Base-by-base conservation (phyloP, 2,797 vertebrate genomes). In the Lagorchestes hirsutus region DNA sequence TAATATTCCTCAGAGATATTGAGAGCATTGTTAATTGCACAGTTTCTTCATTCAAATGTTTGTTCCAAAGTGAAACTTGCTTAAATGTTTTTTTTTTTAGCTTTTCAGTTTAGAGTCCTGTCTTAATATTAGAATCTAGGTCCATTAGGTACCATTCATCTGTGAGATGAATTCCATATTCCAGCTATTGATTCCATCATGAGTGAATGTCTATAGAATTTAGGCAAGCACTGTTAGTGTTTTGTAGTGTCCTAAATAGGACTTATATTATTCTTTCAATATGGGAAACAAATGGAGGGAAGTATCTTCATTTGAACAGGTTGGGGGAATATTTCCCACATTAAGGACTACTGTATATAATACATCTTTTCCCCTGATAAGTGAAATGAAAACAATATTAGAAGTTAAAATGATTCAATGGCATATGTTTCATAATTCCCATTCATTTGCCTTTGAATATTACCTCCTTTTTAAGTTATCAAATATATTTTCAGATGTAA, bases 361-460 rank as follows among this genome's bases (percentile, higher is more conserved):
- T 92, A 92, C 90, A 91, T 92, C 40, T 0, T 92, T 95, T 97
- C 96, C 94, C 94, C 29, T 93, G 97, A 93, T 93, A 96, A 74
- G 34, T 1, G 34, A 97, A 96, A 96, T 96, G 95, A 97, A 97
- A 98, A 94, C 92, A 82, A 24, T 95, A 93, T 97, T 96, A 95
- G 97, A 54, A 18, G 90, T 74, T 82, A 90, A 93, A 95, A 94
- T 97, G 93, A 97, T 96, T 95, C 82, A 95, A n/a, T 97, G 94
- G 82, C 82, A 95, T 91, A 52, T 54, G 90, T 95, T 95, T 96
- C 94, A 93, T 95, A 96, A 97, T 96, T 94, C 90, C 34, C 97
- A 62, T 13, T 40, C 5, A 93, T 98, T 98, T 97, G 46, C 96
- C 92, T 97, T 97, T 96, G 82, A 97, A 96, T 95, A 54, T 95